Evolutionary conservation across 2,888 invertebrate species (phyloP), one percentile per base, ranked within the genome.

Genomic region (Amphipyra berbera): DNA sequence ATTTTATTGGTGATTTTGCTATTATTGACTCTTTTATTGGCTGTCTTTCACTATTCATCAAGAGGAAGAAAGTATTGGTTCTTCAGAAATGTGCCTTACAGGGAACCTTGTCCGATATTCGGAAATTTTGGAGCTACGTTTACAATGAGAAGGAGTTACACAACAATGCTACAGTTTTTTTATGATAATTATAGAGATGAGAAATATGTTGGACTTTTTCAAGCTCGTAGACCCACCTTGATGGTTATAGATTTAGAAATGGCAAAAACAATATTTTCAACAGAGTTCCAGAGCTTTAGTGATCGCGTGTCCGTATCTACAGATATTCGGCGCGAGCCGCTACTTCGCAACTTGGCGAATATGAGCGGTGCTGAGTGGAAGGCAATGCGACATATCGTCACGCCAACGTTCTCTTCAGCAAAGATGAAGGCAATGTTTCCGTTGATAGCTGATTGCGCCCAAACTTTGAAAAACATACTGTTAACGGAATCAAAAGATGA

Each of bases 341-440:
- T 95, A 50, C 86, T 94, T 13, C 88, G 94, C 7, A 95, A 95
- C 74, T 80, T 95, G 72, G 90, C 92, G 1, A 94, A 94, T 64
- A 93, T 95, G 93, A 90, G 92, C 42, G 94, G 95, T n/a, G 68
- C 87, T 4, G 94, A 94, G 69, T 95, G 95, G 95, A 93, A 88
- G 75, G 86, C 89, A 30, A 94, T 95, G 93, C 82, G 95, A 53
- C 91, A 92, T 35, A 92, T 94, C 59, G 90, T 95, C 12, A 90
- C 93, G 6, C 94, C 95, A 10, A 90, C 93, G n/a, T 95, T 95
- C 73, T 94, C 95, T 5, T 91, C 94, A 10, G 94, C 91, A 30
- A 95, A 95, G 77, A 94, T 95, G 93, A 95, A 94, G 72, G 94
- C 90, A 5, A 95, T 95, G 95, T 95, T 95, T 73, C 93, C 94